These are phyloP conservation scores for Dromococcyx pavoninus DNA, from an alignment of 2,797 vertebrate genomes.

Conservation along the genomic window DNA sequence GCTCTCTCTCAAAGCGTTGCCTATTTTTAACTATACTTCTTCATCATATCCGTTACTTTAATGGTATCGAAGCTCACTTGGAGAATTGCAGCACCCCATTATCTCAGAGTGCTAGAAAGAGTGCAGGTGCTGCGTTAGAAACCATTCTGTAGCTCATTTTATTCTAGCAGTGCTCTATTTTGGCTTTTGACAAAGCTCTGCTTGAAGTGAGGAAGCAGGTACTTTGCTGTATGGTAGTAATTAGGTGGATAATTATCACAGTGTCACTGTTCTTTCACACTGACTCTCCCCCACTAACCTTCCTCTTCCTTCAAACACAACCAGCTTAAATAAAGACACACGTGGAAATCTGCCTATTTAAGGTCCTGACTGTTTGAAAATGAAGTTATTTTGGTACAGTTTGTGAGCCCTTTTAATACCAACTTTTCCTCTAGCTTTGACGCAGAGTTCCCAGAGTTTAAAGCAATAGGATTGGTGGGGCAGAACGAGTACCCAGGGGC, in stretches of 20 bases:
- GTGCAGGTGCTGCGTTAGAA: neutral
- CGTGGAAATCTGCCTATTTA: neutral
- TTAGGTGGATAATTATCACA: slow-evolving; percentile 4
- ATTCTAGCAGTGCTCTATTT: neutral
- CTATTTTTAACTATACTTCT: neutral
- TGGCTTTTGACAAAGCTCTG: neutral
- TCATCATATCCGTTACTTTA: neutral
- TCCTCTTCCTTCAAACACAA: neutral
- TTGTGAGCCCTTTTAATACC: neutral
- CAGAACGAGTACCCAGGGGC: neutral
- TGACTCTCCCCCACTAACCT: neutral
- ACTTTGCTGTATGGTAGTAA: neutral
- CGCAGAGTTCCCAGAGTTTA: neutral
- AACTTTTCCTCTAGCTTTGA: neutral
- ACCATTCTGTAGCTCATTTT: neutral
- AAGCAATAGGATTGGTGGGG: neutral
- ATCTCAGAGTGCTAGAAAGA: neutral
- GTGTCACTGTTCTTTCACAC: neutral
- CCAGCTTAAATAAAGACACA: neutral
- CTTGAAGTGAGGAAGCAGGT: neutral
- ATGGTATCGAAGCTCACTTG: neutral
- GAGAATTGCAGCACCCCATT: neutral
- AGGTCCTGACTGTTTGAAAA: neutral
- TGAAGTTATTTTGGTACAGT: neutral
- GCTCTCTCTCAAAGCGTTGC: neutral